These are phyloP conservation scores for Phyto melanocephala DNA, from an alignment of 2,888 invertebrate genomes.

Conservation along the genomic window DNA sequence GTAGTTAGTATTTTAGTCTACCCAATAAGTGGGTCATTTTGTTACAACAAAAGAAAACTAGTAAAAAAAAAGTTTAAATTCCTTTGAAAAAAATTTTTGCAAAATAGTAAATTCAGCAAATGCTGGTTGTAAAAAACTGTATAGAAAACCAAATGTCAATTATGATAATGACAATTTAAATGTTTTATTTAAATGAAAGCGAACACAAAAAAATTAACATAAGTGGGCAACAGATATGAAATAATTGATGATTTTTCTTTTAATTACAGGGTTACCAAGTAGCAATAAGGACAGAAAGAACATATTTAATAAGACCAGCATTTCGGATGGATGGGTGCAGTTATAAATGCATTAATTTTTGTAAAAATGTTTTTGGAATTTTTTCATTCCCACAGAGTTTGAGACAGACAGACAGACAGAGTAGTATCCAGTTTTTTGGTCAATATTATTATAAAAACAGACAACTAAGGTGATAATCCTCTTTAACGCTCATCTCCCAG, in stretches of 20 bases:
- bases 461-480: too few species aligned
- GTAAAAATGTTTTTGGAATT: too few species aligned
- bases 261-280: neutral
- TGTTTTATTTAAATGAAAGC: slow-evolving; percentile 13
- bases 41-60: slow-evolving; percentile 19
- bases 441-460: too few species aligned
- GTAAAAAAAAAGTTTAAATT: neutral
- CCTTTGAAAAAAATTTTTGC: neutral
- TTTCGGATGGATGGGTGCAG: too few species aligned
- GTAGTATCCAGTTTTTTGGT: too few species aligned
- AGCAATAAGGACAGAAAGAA: too few species aligned
- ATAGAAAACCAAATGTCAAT: slow-evolving; percentile 31
- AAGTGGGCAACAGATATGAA: neutral
- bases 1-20: neutral
- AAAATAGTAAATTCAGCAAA: slow-evolving; percentile 2
- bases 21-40: slow-evolving; percentile 36
- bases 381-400: too few species aligned
- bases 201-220: neutral
- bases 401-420: too few species aligned
- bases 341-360: too few species aligned
- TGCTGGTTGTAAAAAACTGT: too few species aligned
- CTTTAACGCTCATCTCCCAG: too few species aligned
- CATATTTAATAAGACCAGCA: too few species aligned
- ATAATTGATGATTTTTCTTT: slow-evolving; percentile 1
- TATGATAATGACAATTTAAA: slow-evolving; percentile 49